A percentile compares a stretch with the other conserved stretches of the same genome.
Evolutionary conservation across 2,113 vertebrate species (phyloP).

Genomic region (Semicossyphus pulcher): DNA sequence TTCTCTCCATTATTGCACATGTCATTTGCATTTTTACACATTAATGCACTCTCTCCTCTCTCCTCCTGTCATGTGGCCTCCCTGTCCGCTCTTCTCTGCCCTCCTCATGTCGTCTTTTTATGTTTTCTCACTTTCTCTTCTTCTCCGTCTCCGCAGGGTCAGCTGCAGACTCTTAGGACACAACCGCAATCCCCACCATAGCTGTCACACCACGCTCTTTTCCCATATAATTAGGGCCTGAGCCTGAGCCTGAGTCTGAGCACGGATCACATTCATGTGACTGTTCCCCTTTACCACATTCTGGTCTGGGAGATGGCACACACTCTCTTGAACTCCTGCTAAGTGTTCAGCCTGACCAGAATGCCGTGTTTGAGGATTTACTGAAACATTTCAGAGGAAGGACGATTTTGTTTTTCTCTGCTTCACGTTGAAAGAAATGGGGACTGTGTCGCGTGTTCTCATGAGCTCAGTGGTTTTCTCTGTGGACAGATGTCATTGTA

Average conservation of each 20-base stretch:
- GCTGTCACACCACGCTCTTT: slow-evolving; percentile 81
- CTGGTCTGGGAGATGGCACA: slow-evolving; percentile 74
- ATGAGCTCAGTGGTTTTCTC: slow-evolving; percentile 20
- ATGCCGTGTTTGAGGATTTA: slow-evolving; percentile 71
- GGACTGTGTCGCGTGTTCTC: slow-evolving; percentile 25
- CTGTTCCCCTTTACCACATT: slow-evolving; percentile 78
- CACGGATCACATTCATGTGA: slow-evolving; percentile 82
- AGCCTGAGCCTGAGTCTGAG: slow-evolving; percentile 78
- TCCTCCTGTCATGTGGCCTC: slow-evolving; percentile 15
- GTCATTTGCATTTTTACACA: not conserved
- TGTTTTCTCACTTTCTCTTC: slow-evolving; percentile 63
- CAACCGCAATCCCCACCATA: slow-evolving; percentile 74
- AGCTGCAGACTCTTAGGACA: slow-evolving; percentile 75
- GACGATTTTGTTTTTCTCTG: slow-evolving; percentile 53
- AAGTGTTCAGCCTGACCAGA: slow-evolving; percentile 75
- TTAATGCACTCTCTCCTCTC: too few relatives aligned
- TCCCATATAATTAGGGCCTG: slow-evolving; percentile 82
- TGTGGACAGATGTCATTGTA: slow-evolving; percentile 50
- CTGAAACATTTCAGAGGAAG: slow-evolving; percentile 63
- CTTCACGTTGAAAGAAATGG: slow-evolving; percentile 28
- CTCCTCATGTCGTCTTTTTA: slow-evolving; percentile 31
- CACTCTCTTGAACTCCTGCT: slow-evolving; percentile 73
- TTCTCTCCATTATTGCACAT: slow-evolving; percentile 38
- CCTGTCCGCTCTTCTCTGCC: slow-evolving; percentile 3
- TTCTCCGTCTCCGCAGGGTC: slow-evolving; percentile 64